Evolutionary conservation across 2,113 vertebrate genomes (phyloP), one percentile per base, ranked within the genome.

Genomic region (Pelusios castaneus): DNA sequence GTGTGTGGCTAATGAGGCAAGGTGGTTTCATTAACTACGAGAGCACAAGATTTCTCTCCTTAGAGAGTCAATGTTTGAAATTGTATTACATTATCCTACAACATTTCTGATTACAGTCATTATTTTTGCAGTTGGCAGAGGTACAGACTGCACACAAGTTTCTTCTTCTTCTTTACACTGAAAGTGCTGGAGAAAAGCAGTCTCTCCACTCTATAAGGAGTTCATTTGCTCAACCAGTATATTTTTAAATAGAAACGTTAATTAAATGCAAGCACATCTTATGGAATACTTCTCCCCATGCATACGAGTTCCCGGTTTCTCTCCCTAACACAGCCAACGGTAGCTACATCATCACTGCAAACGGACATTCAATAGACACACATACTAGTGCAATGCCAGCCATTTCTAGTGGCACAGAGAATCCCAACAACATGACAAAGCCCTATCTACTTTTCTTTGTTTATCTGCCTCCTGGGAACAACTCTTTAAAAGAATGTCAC

Each of bases 331-430:
- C 41, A 47, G 58, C n/a, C 55, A 24, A 27, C 84, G 63, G 0
- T 0, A 5, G 2, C 31, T 0, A 0, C 1, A 0, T 3, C 8
- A 25, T 31, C 41, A 2, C 0, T 25, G 19, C 5, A 56, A 21
- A 43, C 82, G 88, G 79, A 43, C 21, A 47, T 78, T 9, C 19
- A 70, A 22, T 19, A 16, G 1, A 27, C 14, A 77, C 45, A 47
- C 8, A 17, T 22, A 13, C 1, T 0, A 1, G 70, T n/a, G 17
- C 51, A 24, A 29, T 70, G 2, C 51, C 12, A 76, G 70, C 27
- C 8, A 1, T 0, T 3, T 8, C 6, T 45, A 3, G 41, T 45
- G 24, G 22, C 63, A 29, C 47, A 5, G 10, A 52, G 12, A 49
- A 79, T 56, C 75, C 9, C 70, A 75, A 43, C 41, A 75, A 25